These are phyloP conservation scores for Trematomus loennbergii DNA, from an alignment of 2,113 vertebrate genomes.

Conservation along the genomic window DNA sequence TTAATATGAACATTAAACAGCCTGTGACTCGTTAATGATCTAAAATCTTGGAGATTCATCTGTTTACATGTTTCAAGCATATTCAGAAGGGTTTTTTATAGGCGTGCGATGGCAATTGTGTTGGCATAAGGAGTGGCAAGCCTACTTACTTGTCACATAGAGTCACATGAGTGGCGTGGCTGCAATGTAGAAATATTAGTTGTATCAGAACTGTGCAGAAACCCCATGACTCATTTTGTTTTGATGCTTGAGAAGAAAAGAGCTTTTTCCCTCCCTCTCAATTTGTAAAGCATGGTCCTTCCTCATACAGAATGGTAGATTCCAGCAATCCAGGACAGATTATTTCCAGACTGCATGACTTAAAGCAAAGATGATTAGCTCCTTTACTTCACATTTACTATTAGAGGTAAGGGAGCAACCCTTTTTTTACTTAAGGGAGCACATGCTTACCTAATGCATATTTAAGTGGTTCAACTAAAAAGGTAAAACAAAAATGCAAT, in stretches of 20 bases:
- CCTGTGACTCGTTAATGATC: not conserved
- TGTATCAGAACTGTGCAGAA: conserved; percentile 2
- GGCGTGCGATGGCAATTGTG: not conserved
- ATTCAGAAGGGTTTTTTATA: not conserved
- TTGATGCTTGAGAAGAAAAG: not conserved
- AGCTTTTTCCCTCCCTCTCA: not conserved
- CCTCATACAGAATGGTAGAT: not conserved
- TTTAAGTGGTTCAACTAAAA: not conserved
- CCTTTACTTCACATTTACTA: conserved; percentile 1
- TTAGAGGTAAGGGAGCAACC: not conserved
- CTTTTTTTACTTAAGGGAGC: not conserved
- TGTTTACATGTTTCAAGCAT: not conserved
- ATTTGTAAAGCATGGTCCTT: not conserved
- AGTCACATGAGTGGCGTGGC: not conserved
- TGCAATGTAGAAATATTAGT: conserved; percentile 7
- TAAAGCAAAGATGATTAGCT: conserved; percentile 42
- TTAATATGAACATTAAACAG: too few species aligned
- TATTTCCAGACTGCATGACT: conserved; percentile 24
- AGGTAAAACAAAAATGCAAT: not conserved
- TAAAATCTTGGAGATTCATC: conserved; percentile 1
- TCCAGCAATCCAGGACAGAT: conserved; percentile 34
- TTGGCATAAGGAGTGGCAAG: not conserved
- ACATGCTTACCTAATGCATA: not conserved
- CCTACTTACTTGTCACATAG: not conserved
- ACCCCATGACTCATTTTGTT: not conserved